Evolutionary conservation across 2,797 vertebrate species (phyloP).

Genomic region (Linurgus olivaceus): DNA sequence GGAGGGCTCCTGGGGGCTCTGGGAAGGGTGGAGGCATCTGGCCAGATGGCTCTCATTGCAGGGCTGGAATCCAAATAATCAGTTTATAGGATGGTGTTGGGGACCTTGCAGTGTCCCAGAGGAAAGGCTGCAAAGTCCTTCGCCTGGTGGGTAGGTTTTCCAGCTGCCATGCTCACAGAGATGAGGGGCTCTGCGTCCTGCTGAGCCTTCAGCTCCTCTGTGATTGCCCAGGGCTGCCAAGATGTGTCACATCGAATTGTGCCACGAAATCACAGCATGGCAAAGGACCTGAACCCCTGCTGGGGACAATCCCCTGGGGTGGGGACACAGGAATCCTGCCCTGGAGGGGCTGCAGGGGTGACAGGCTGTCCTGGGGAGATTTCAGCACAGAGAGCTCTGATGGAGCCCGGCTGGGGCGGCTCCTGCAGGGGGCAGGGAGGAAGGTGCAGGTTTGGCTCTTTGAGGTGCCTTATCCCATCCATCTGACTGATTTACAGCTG

Average conservation of each 20-base stretch:
- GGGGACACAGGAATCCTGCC: background rate
- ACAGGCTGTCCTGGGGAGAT: background rate
- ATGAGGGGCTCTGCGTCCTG: rapidly evolving
- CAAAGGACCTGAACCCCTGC: background rate
- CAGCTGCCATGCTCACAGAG: background rate
- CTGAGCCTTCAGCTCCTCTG: background rate
- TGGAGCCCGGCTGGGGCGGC: background rate
- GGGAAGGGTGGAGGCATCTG: background rate
- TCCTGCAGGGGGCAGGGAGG: background rate
- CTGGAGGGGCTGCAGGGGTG: background rate
- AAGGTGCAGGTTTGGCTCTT: background rate
- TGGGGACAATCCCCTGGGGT: background rate
- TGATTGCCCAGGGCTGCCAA: background rate
- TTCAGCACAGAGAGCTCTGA: rapidly evolving
- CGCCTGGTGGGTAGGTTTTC: background rate
- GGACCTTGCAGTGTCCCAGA: background rate
- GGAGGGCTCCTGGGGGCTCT: background rate
- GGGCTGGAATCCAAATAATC: constrained; percentile 13
- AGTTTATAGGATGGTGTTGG: background rate
- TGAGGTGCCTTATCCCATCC: background rate
- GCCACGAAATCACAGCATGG: background rate
- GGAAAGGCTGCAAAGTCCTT: background rate
- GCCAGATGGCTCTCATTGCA: background rate
- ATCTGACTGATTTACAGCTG: background rate
- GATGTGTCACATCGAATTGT: constrained; percentile 33